Evolutionary conservation across 2,888 invertebrate genomes (phyloP).

Genomic region (Trachelus tabidus): DNA sequence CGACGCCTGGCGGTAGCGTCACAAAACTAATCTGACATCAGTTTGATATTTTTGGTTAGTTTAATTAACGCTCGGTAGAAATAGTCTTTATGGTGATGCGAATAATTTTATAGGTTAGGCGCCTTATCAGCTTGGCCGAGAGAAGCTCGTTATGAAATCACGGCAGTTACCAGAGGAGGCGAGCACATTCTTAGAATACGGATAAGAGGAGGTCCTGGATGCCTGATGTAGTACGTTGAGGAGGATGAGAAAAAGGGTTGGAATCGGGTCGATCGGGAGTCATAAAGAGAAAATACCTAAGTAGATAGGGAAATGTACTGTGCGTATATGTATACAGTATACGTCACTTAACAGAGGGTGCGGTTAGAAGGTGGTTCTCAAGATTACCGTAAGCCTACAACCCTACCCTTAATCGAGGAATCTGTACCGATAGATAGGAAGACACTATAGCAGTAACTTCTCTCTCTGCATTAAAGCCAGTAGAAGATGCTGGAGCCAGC

Average conservation of each 20-base stretch:
- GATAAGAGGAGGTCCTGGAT: neutral
- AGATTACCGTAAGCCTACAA: neutral
- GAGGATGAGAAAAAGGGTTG: neutral
- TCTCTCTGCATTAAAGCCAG: conserved; percentile 29
- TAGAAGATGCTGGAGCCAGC: conserved; percentile 33
- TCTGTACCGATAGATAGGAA: neutral
- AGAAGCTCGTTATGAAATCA: neutral
- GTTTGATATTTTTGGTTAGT: neutral
- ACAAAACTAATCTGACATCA: neutral
- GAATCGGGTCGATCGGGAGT: neutral
- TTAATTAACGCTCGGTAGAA: neutral
- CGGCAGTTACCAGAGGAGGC: neutral
- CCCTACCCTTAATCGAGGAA: neutral
- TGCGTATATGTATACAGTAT: neutral
- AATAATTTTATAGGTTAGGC: neutral
- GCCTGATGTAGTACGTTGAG: neutral
- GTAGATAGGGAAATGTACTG: neutral
- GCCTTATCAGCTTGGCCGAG: neutral
- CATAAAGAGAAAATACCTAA: neutral
- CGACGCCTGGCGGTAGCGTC: neutral
- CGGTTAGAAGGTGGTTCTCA: neutral
- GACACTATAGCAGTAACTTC: conserved; percentile 15
- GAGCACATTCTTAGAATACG: neutral
- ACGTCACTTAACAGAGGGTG: neutral
- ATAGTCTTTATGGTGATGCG: neutral